phyloP scores from a whole-genome alignment of 2,113 vertebrate species.

The Falcunculus frontatus region DNA sequence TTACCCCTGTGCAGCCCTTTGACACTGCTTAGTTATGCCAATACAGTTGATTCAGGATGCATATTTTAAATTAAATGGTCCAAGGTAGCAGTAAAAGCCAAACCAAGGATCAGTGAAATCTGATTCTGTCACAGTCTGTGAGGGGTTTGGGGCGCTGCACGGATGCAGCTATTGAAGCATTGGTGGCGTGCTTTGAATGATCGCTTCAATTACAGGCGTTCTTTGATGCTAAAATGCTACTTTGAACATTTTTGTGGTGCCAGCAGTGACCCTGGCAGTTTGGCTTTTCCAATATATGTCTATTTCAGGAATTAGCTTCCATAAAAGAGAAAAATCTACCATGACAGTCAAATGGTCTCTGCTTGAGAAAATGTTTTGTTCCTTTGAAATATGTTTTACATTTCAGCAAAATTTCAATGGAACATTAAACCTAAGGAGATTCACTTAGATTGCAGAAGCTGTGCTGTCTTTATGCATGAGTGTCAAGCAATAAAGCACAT shows the following conservation, averaged over 20 bases:
- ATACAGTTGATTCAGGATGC: not conserved
- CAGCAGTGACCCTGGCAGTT: not conserved
- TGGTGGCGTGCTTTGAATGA: not conserved
- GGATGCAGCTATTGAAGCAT: not conserved
- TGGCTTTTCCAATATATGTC: not conserved
- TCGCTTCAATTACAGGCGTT: not conserved
- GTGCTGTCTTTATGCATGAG: slow-evolving; percentile 36
- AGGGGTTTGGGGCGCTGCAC: fast-evolving
- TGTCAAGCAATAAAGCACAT: slow-evolving; percentile 16
- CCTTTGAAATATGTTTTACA: slow-evolving; percentile 53
- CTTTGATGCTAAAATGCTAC: not conserved
- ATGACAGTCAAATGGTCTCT: slow-evolving; percentile 40
- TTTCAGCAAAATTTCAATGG: slow-evolving; percentile 57
- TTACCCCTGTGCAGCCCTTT: not conserved
- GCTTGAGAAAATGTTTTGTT: slow-evolving; percentile 51
- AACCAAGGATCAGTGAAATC: not conserved
- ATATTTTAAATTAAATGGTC: not conserved
- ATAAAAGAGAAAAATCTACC: slow-evolving; percentile 39
- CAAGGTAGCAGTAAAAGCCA: not conserved
- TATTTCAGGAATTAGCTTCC: slow-evolving; percentile 18
- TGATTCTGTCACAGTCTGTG: not conserved
- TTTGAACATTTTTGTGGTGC: not conserved
- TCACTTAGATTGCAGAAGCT: slow-evolving; percentile 24
- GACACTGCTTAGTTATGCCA: not conserved
- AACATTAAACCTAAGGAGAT: slow-evolving; percentile 54